Evolutionary conservation across 2,797 vertebrate species (phyloP), one percentile per base, ranked within the genome.

Genomic region (Coilia nasus): DNA sequence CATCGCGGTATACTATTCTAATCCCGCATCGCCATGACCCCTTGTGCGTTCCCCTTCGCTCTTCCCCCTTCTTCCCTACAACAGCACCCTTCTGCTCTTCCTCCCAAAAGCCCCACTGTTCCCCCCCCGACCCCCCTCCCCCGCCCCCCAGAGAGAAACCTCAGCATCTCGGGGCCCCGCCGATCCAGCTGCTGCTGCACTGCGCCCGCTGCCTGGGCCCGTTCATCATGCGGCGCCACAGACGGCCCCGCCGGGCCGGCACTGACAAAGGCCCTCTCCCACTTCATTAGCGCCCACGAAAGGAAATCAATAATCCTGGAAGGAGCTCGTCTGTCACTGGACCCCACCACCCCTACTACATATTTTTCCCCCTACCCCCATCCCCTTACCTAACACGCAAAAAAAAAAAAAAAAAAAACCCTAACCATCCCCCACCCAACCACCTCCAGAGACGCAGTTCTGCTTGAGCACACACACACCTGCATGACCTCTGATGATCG

Each of bases 221-320:
- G 50, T 71, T 85, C 75, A 83, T 83, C 62, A 84, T 50, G 90
- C 90, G 91, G 50, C 50, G 90, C 28, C 67, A 7, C 28, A 15
- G 67, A 35, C 67, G 15, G 28, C 14, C 28, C 31, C 64, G 67
- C 31, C 64, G 64, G 59, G 64, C 64, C 64, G 11, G 90, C 91
- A 86, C 89, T 92, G 92, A 92, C 92, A 92, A 93, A 92, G 92
- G 93, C 91, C 31, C 67, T 75, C 12, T 75, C 15, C 91, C 92
- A 94, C 90, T 92, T 94, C 92, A 95, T 93, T 94, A 92, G 91
- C 92, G 89, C 12, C 86, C 84, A 84, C 87, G 87, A 93, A 91
- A 90, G 92, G 90, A 94, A 94, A 95, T 95, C 94, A 92, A 95
- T 95, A 92, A 23, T 78, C 82, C 54, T 86, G 85, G 81, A 89